phyloP scores from a whole-genome alignment of 2,113 vertebrate species.

The Phalacrocorax carbo region DNA sequence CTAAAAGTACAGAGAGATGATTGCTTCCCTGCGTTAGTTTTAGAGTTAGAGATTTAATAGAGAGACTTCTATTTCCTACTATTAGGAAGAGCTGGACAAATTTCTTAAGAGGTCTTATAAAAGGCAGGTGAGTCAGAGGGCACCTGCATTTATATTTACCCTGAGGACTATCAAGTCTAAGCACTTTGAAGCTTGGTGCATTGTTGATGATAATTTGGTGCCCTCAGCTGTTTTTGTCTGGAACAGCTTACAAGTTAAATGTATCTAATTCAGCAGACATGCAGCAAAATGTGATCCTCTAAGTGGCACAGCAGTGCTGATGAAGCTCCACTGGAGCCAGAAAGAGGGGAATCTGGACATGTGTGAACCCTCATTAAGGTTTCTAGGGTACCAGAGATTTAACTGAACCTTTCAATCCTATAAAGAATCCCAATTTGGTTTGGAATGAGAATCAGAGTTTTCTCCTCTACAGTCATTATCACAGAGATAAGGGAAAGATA shows the following conservation, averaged over 20 bases:
- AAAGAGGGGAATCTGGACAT: neutral
- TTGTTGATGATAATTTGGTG: neutral
- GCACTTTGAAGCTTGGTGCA: neutral
- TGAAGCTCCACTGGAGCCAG: neutral
- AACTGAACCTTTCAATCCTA: neutral
- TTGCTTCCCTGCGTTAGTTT: neutral
- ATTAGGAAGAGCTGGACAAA: neutral
- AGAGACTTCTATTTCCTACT: neutral
- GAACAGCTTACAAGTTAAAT: neutral
- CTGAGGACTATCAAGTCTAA: neutral
- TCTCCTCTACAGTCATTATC: neutral
- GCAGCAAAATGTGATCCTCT: neutral
- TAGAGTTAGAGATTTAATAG: neutral
- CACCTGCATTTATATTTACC: neutral
- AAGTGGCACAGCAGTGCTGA: neutral
- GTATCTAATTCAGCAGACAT: neutral
- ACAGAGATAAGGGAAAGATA: neutral
- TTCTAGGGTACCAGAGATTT: neutral
- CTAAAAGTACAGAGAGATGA: neutral
- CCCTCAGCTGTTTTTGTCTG: slow-evolving; percentile 16
- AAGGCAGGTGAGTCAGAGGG: neutral
- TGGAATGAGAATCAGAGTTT: neutral
- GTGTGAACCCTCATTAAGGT: neutral
- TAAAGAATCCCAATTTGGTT: neutral
- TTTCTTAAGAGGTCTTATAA: neutral